Conservation (phyloP, 2,113 vertebrate genomes). For the Chionomys nivalis region DNA sequence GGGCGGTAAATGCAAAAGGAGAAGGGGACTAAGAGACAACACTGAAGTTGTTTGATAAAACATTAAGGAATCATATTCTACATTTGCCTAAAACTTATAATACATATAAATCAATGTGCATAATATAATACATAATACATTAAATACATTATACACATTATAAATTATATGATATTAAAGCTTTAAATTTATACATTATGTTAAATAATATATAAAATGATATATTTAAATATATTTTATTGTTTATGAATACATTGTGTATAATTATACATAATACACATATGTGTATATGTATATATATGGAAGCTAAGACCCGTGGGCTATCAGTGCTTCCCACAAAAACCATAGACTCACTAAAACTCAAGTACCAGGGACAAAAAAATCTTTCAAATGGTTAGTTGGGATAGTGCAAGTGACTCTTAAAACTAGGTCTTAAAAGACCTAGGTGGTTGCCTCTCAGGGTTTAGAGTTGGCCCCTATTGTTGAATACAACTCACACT, state of each 20-base stretch:
- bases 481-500: background rate
- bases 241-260: too few relatives aligned
- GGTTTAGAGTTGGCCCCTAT: background rate
- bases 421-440: background rate
- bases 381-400: background rate
- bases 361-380: background rate
- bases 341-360: background rate
- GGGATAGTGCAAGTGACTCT: background rate
- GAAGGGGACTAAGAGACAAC: background rate
- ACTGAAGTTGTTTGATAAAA: background rate
- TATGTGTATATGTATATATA: background rate
- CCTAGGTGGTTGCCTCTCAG: background rate
- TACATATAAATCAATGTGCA: background rate
- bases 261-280: background rate
- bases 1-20: background rate
- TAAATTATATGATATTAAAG: too few relatives aligned
- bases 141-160: too few relatives aligned
- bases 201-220: background rate
- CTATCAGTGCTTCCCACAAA: background rate
- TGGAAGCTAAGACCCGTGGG: background rate
- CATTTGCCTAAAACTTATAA: background rate
- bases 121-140: background rate
- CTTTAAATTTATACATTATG: background rate
- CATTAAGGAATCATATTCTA: background rate
- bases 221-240: too few relatives aligned